Percentiles rank a stretch among this genome's conserved stretches.
These are phyloP conservation scores for Mnemiopsis leidyi DNA, from an alignment of 37 sponge, comb jelly and placozoan species.

Conservation along the genomic window DNA sequence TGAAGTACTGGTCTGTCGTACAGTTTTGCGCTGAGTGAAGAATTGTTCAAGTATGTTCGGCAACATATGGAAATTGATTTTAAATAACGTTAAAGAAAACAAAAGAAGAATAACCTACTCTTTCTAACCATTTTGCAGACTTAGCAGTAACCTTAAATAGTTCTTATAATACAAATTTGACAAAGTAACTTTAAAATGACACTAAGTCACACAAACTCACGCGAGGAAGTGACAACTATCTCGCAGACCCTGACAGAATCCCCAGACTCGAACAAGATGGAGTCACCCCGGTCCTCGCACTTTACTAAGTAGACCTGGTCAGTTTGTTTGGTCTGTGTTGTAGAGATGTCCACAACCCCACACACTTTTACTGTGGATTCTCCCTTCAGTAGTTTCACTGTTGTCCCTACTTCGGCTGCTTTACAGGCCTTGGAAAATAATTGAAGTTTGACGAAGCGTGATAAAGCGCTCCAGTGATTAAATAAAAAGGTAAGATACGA, in stretches of 20 bases:
- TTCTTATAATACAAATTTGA: no score
- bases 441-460: no score
- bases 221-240: background rate
- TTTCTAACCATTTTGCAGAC: no score
- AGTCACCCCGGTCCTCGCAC: background rate
- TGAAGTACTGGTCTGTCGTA: background rate
- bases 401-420: background rate
- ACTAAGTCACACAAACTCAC: no score
- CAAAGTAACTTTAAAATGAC: no score
- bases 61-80: no score
- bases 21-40: background rate
- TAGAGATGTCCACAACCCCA: background rate
- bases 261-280: background rate
- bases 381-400: background rate
- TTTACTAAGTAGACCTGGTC: background rate
- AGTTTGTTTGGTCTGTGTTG: background rate
- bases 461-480: no score
- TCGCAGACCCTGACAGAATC: background rate
- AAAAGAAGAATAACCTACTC: no score
- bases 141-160: no score
- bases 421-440: background rate
- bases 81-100: no score
- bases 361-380: background rate
- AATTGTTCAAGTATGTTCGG: no score
- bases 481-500: no score